Base-by-base conservation (phyloP, 1,140 invertebrate species). In the Polypedilum vanderplanki region DNA sequence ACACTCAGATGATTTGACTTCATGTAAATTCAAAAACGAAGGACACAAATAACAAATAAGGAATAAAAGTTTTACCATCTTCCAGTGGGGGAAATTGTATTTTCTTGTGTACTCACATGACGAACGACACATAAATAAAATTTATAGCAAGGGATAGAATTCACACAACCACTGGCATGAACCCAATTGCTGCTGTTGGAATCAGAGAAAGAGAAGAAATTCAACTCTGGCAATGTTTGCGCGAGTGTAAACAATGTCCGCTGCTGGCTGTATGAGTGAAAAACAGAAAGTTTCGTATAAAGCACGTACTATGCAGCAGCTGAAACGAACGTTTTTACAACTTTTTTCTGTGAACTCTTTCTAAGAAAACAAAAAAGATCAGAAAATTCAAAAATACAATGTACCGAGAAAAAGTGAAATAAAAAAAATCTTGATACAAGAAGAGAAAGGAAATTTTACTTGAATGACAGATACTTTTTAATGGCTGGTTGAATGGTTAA, bases 361-460 rank as follows among this genome's bases (percentile, higher is more conserved):
- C 1, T 1, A 33, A n/a, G n/a, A 33, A 33, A 33, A 5, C 17
- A 70, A 70, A 5, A 70, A 18, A 70, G 65, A 70, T n/a, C 65
- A 70, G 65, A 70, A 70, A 70, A 70, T 70, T 70, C n/a, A 70
- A 70, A 70, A 70, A 17, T 70, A 70, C 20, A 70, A 20, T 70
- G 20, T n/a, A n/a, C n/a, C 17, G 65, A 70, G 3, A 70, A 70
- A 70, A 18, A 70, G 18, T 18, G 20, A 70, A 12, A 18, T 17
- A 1, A 1, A 70, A 70, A 70, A 70, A n/a, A n/a, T n/a, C n/a
- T n/a, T n/a, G n/a, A n/a, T n/a, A 17, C n/a, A n/a, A n/a, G 7
- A n/a, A 15, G 1, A 67, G 18, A n/a, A 67, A 1, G 18, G 8
- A 20, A n/a, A n/a, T 17, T n/a, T n/a, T n/a, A n/a, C n/a, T 46